phyloP scores from a whole-genome alignment of 2,797 vertebrate genomes.

The Sebastiscus albofasciatus region DNA sequence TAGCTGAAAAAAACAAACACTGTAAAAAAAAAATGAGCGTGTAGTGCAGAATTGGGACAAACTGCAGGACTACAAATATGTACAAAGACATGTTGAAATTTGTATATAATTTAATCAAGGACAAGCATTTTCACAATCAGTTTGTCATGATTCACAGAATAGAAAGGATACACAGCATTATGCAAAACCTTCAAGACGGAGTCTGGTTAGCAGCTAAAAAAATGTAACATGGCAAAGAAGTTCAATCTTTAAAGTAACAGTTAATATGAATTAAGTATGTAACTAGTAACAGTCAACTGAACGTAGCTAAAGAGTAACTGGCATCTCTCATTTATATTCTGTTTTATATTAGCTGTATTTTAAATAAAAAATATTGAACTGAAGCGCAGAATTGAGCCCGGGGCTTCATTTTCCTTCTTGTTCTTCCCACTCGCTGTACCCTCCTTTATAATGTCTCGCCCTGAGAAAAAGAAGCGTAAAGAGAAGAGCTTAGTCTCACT shows the following conservation, averaged over 20 bases:
- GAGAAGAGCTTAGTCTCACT: background rate
- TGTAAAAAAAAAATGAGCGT: background rate
- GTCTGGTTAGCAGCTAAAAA: background rate
- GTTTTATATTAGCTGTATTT: background rate
- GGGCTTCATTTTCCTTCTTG: conserved; percentile 54
- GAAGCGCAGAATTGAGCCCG: background rate
- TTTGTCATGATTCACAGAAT: background rate
- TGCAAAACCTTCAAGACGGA: background rate
- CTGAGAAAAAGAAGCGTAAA: conserved; percentile 50
- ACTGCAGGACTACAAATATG: background rate
- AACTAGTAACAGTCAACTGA: background rate
- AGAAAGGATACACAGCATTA: background rate
- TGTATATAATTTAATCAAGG: conserved; percentile 26
- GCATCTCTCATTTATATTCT: background rate
- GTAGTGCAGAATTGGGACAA: background rate
- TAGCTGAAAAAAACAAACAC: background rate
- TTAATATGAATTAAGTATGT: background rate
- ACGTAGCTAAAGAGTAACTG: background rate
- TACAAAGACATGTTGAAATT: background rate
- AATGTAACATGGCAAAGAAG: background rate
- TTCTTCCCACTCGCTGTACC: conserved; percentile 79
- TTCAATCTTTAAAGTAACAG: background rate
- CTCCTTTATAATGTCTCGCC: conserved; percentile 78
- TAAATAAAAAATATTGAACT: background rate
- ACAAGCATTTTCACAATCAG: background rate